Evolutionary conservation across 2,113 vertebrate genomes (phyloP).

Genomic region (Marcusenius ussheri): DNA sequence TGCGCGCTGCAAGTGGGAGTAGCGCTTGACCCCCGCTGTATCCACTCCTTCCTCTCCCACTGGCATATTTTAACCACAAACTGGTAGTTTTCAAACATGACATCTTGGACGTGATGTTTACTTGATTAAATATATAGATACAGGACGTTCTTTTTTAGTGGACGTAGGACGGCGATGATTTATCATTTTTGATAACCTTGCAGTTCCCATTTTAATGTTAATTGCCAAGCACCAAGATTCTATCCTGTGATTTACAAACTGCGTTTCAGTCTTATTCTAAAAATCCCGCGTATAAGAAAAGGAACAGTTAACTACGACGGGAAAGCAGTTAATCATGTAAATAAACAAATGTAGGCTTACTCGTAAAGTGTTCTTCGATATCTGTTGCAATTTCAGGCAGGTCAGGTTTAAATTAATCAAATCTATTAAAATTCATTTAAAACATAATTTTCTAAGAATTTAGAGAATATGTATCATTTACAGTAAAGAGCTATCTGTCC

Average conservation of each 20-base stretch:
- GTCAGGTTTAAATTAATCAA: not conserved
- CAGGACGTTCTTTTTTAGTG: not conserved
- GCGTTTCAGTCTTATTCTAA: not conserved
- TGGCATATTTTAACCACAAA: constrained; percentile 19
- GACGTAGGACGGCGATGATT: not conserved
- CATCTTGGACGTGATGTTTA: constrained; percentile 35
- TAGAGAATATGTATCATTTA: not conserved
- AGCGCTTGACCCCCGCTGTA: constrained; percentile 33
- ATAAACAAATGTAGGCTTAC: not conserved
- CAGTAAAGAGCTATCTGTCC: not conserved
- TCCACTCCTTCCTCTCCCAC: constrained; percentile 24
- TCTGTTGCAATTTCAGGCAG: not conserved
- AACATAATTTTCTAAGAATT: not conserved
- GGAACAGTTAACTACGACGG: not conserved
- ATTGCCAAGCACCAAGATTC: not conserved
- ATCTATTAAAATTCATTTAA: not conserved
- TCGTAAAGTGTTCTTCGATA: not conserved
- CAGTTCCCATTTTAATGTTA: not conserved
- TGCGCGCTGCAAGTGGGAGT: constrained; percentile 15
- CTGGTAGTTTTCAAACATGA: constrained; percentile 50
- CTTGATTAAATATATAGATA: constrained; percentile 20
- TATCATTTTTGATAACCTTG: not conserved
- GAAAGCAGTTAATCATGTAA: not conserved
- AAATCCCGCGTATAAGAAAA: not conserved
- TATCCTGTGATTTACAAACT: constrained; percentile 1